phyloP scores from a whole-genome alignment of 2,888 invertebrate genomes.

The Achlya flavicornis region DNA sequence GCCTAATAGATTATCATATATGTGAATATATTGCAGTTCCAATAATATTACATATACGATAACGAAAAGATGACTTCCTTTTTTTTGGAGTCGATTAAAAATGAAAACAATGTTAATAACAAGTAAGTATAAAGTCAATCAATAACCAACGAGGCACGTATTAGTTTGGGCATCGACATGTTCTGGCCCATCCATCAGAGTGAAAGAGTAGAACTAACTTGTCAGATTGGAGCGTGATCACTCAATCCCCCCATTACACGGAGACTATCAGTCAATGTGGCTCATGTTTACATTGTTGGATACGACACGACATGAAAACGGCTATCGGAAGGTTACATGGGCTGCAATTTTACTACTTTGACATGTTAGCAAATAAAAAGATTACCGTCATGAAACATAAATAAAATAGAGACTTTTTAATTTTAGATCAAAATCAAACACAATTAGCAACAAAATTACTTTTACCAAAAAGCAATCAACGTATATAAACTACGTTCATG shows the following conservation, averaged over 20 bases:
- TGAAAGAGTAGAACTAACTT: conserved; percentile 72
- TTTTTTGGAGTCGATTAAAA: background rate
- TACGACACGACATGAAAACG: conserved; percentile 33
- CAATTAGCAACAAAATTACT: too few relatives aligned
- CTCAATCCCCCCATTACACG: conserved; percentile 77
- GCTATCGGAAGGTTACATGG: conserved; percentile 9
- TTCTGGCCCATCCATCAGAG: conserved; percentile 69
- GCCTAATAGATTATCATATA: too few relatives aligned
- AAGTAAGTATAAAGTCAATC: conserved; percentile 59
- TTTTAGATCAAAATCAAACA: too few relatives aligned
- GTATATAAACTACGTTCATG: too few relatives aligned
- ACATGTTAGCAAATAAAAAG: too few relatives aligned
- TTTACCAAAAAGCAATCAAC: too few relatives aligned
- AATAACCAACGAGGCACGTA: conserved; percentile 55
- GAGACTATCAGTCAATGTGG: conserved; percentile 73
- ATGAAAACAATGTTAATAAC: conserved; percentile 30
- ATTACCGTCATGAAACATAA: too few relatives aligned
- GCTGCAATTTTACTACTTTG: too few relatives aligned
- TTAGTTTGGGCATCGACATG: conserved; percentile 42
- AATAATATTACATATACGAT: too few relatives aligned
- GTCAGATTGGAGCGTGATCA: conserved; percentile 81
- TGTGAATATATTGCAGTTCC: too few relatives aligned
- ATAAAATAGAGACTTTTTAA: too few relatives aligned
- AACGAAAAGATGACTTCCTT: too few relatives aligned
- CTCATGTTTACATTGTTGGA: conserved; percentile 33